Evolutionary conservation across 2,888 invertebrate genomes (phyloP).

Genomic region (Thereva nobilitata): DNA sequence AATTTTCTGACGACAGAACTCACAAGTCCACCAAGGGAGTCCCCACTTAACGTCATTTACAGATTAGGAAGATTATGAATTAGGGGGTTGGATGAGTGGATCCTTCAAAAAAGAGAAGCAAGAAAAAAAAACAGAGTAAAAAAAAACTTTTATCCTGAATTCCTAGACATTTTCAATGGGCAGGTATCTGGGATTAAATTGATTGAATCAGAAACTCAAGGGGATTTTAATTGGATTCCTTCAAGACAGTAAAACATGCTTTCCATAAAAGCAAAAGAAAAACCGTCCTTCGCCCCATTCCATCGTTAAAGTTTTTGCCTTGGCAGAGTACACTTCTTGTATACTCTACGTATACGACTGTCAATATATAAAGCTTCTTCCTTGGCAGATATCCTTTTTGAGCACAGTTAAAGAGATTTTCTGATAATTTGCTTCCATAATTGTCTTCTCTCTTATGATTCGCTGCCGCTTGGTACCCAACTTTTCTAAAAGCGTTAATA

Average conservation of each 20-base stretch:
- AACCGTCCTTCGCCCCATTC: too few relatives aligned
- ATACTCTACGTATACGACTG: too few relatives aligned
- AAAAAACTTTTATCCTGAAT: conserved; percentile 13
- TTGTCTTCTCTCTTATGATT: too few relatives aligned
- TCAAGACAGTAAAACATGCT: conserved; percentile 18
- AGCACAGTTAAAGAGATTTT: too few relatives aligned
- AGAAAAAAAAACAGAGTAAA: too few relatives aligned
- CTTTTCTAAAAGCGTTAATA: too few relatives aligned
- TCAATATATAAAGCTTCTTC: too few relatives aligned
- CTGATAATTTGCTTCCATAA: too few relatives aligned
- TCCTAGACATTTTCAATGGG: conserved; percentile 1
- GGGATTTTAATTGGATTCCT: conserved; percentile 21
- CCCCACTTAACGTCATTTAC: conserved; percentile 39
- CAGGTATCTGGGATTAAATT: conserved; percentile 4
- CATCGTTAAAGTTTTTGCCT: too few relatives aligned
- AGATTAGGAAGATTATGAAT: conserved; percentile 32
- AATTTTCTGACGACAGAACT: conserved; percentile 5
- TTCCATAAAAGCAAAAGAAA: conserved; percentile 4
- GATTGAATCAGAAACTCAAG: conserved; percentile 14
- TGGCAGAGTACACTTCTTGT: too few relatives aligned
- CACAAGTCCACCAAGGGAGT: conserved; percentile 20
- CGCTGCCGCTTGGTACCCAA: too few relatives aligned
- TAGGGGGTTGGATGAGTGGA: conserved; percentile 22
- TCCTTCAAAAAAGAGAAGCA: background rate
- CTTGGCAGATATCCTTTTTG: too few relatives aligned